These are phyloP conservation scores for Thunnus thynnus DNA, from an alignment of 2,113 vertebrate species.

Conservation along the genomic window DNA sequence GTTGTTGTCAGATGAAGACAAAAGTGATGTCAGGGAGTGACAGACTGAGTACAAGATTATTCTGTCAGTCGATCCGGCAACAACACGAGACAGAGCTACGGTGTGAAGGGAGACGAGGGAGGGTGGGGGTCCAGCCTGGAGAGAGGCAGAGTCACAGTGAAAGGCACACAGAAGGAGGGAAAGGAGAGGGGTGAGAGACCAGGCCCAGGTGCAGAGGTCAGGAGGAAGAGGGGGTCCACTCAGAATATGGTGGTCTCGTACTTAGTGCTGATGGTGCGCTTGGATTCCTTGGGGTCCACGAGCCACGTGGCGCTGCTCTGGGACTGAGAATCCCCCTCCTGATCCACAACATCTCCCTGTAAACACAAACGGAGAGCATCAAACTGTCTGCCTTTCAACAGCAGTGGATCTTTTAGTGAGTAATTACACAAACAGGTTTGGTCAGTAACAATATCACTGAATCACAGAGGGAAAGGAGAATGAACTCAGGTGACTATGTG, in stretches of 20 bases:
- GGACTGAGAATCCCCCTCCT: conserved; percentile 89
- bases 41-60: too few species aligned
- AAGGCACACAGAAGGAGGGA: conserved; percentile 77
- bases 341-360: conserved; percentile 89
- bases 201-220: conserved; percentile 43
- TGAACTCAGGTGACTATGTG: too few species aligned
- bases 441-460: background rate
- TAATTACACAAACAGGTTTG: background rate
- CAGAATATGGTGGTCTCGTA: conserved; percentile 99
- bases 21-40: background rate
- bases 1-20: conserved; percentile 32
- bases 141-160: conserved; percentile 64
- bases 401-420: background rate
- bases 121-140: conserved; percentile 40
- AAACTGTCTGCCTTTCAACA: background rate
- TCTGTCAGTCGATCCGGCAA: too few species aligned
- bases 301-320: conserved; percentile 94
- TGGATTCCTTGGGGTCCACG: conserved; percentile 94
- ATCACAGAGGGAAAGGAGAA: background rate
- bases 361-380: conserved; percentile 25
- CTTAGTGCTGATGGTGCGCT: conserved; percentile 98
- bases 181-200: conserved; percentile 43
- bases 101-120: background rate
- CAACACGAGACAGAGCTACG: background rate
- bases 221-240: conserved; percentile 70